Base-by-base conservation (phyloP, 64 coral and sea anemone genomes). In the Acropora yongei region DNA sequence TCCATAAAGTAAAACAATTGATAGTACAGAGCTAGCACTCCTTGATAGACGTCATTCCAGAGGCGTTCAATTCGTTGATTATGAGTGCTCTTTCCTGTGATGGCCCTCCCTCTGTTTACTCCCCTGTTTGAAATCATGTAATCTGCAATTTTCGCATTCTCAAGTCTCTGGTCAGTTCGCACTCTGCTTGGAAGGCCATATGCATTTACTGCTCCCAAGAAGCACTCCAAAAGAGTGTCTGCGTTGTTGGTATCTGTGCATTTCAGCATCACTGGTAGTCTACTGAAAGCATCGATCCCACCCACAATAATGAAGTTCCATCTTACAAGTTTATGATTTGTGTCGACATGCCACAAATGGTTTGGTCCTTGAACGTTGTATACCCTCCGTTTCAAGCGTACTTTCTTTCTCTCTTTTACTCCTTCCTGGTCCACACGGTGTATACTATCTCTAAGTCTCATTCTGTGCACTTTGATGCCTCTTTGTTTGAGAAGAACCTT, bases 271-370 rank as follows among this genome's bases (percentile, higher is more conserved):
- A 95, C 88, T 61, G 89, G 88, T 47, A 95, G 60, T 40, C 93
- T 81, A 87, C 93, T 95, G 65, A 80, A 91, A 58, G 88, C 93
- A 87, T 95, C 88, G 57, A 95, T 90, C 44, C 68, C 93, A 74
- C 93, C 93, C 9, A 90, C 89, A 66, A 95, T 53, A 63, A 95
- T 67, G 83, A 94, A 83, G 77, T 94, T 94, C 92, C 92, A 93
- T 19, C 84, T 66, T 7, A 92, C 63, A 8, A 92, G 78, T 55
- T 87, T 86, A 41, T 93, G 91, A 88, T 93, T 88, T 71, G 91
- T 78, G 19, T 92, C 90, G 14, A 86, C 41, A 79, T 89, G 87
- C 87, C 87, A 89, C 41, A 89, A 57, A 46, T 78, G 48, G 16
- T 78, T 78, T 47, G 75, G 75, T 8, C 78, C 86, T 67, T 83